phyloP scores from a whole-genome alignment of 2,113 vertebrate genomes.

The Galeopterus variegatus region DNA sequence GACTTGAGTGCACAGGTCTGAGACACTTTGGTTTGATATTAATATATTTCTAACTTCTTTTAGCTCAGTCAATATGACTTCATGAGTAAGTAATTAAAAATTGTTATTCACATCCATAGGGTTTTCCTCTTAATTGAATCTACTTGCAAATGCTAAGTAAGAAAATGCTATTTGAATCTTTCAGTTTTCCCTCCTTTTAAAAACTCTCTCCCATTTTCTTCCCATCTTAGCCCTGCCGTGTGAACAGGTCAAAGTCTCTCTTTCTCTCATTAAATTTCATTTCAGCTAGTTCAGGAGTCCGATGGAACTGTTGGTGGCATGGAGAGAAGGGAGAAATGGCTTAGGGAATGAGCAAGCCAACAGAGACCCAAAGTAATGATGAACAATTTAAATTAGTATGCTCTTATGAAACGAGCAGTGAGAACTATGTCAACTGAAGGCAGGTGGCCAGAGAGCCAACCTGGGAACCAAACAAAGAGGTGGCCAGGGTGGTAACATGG shows the following conservation, averaged over 20 bases:
- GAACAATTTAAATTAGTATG: not conserved
- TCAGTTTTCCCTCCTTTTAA: not conserved
- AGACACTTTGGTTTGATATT: constrained; percentile 37
- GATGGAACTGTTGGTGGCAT: not conserved
- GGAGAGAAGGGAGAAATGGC: not conserved
- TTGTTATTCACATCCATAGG: constrained; percentile 51
- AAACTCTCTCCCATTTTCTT: not conserved
- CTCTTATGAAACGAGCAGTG: not conserved
- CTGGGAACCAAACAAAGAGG: not conserved
- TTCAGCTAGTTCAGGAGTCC: not conserved
- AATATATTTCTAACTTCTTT: constrained; percentile 47
- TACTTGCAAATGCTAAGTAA: not conserved
- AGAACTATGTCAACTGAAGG: not conserved
- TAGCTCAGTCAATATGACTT: constrained; percentile 4
- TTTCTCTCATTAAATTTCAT: constrained; percentile 14
- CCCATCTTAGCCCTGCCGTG: not conserved
- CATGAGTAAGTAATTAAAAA: constrained; percentile 63
- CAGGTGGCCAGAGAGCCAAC: not conserved
- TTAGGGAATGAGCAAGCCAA: not conserved
- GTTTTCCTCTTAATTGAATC: constrained; percentile 64
- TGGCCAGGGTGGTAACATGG: not conserved
- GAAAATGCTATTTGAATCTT: not conserved
- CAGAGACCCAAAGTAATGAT: not conserved
- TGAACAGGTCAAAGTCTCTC: not conserved
- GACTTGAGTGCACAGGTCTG: not conserved